phyloP scores from a whole-genome alignment of 2,888 invertebrate species.

The Acrocyrtus sp. region DNA sequence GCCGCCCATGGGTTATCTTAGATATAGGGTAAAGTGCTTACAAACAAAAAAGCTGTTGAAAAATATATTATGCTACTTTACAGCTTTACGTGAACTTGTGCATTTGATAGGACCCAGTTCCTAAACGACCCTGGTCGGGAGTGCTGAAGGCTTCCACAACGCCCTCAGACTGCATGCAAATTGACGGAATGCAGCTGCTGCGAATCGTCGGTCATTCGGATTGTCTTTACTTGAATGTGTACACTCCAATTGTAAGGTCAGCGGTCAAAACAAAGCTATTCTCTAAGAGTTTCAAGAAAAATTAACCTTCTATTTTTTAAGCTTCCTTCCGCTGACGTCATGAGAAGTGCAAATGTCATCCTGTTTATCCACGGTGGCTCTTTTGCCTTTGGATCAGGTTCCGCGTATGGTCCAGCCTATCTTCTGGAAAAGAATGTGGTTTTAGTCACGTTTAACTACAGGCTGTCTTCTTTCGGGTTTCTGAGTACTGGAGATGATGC shows the following conservation, averaged over 20 bases:
- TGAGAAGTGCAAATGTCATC: conserved; percentile 29
- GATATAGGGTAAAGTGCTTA: conserved; percentile 49
- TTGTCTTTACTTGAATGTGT: conserved; percentile 53
- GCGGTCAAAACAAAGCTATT: too few species aligned
- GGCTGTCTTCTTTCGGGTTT: conserved; percentile 44
- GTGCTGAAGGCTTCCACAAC: conserved; percentile 82
- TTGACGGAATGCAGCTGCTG: conserved; percentile 49
- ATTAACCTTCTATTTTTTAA: conserved; percentile 7
- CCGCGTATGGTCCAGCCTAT: conserved; percentile 50
- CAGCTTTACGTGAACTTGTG: too few species aligned
- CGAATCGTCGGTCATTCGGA: conserved; percentile 43
- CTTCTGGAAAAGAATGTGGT: conserved; percentile 51
- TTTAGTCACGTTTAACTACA: conserved; percentile 54
- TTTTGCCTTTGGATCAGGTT: conserved; percentile 46
- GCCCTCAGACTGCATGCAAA: conserved; percentile 90
- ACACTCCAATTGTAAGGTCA: conserved; percentile 44
- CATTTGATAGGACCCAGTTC: conserved; percentile 76
- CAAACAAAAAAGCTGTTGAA: too few species aligned
- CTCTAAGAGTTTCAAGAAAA: conserved; percentile 8
- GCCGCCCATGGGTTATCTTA: conserved; percentile 46
- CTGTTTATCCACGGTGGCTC: conserved; percentile 53
- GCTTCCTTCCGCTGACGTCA: conserved; percentile 12
- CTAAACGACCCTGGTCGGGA: conserved; percentile 89
- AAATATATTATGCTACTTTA: background rate
- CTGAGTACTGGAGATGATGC: conserved; percentile 55